Conservation (phyloP, 2,888 invertebrate species). For the Tipula unca region DNA sequence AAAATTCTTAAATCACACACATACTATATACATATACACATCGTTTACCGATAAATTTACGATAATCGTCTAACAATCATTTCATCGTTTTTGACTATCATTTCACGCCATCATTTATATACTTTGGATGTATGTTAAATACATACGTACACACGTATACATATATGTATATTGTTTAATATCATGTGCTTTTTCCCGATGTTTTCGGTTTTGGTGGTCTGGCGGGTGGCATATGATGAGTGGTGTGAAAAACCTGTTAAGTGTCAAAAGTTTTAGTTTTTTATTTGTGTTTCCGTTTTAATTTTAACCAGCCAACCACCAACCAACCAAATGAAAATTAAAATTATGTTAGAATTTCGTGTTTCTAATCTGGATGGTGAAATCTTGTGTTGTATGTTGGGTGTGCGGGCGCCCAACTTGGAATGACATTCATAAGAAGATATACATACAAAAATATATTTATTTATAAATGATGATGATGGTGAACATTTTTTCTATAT, state of each 20-base stretch:
- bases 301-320: constrained; percentile 1
- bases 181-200: not conserved
- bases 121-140: not conserved
- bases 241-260: not conserved
- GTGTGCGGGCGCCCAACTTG: not conserved
- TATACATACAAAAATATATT: no score
- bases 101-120: constrained; percentile 8
- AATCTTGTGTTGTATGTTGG: not conserved
- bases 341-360: not conserved
- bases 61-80: not conserved
- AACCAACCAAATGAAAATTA: not conserved
- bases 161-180: not conserved
- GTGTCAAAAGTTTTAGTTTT: not conserved
- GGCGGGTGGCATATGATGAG: not conserved
- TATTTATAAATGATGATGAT: not conserved
- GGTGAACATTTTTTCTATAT: not conserved
- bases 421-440: not conserved
- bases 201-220: not conserved
- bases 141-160: not conserved
- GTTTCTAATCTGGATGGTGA: not conserved
- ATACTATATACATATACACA: not conserved
- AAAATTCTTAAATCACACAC: not conserved
- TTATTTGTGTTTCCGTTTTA: not conserved
- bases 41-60: not conserved
- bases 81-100: not conserved